Conservation (phyloP, 2,797 vertebrate genomes). For the Ibycter americanus region DNA sequence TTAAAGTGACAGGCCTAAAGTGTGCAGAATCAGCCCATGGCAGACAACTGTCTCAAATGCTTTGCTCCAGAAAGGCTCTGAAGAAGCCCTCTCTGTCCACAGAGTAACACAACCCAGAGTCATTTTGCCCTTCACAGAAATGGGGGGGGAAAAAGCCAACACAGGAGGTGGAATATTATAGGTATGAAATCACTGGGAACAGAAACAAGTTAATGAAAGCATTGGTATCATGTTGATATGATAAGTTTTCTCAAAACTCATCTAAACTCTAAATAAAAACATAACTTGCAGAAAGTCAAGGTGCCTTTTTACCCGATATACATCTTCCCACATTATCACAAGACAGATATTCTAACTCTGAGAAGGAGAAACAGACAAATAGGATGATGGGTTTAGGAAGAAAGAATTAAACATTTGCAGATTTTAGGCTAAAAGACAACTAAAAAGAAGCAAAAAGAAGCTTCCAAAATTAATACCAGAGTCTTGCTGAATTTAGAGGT, state of each 20-base stretch:
- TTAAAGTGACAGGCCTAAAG: neutral
- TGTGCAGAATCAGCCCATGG: neutral
- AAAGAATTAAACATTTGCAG: neutral
- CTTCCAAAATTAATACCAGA: neutral
- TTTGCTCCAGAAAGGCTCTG: neutral
- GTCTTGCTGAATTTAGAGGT: neutral
- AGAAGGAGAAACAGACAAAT: neutral
- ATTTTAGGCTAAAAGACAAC: neutral
- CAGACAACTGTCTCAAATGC: neutral
- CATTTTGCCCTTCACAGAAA: neutral
- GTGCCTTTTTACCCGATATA: neutral
- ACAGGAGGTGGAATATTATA: neutral
- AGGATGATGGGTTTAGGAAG: neutral
- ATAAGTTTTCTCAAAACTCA: neutral
- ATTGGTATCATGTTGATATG: neutral
- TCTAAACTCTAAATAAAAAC: neutral
- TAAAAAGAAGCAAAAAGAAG: neutral
- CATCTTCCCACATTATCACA: constrained; percentile 44
- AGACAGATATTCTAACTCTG: neutral
- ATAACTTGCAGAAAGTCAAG: neutral
- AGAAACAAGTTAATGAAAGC: constrained; percentile 27
- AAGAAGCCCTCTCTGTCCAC: neutral
- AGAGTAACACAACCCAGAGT: neutral
- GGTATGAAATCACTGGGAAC: neutral
- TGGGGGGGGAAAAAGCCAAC: too few relatives aligned